These are phyloP conservation scores for Mormyrus hasselquistii DNA, from an alignment of 2,797 vertebrate species.

Conservation along the genomic window DNA sequence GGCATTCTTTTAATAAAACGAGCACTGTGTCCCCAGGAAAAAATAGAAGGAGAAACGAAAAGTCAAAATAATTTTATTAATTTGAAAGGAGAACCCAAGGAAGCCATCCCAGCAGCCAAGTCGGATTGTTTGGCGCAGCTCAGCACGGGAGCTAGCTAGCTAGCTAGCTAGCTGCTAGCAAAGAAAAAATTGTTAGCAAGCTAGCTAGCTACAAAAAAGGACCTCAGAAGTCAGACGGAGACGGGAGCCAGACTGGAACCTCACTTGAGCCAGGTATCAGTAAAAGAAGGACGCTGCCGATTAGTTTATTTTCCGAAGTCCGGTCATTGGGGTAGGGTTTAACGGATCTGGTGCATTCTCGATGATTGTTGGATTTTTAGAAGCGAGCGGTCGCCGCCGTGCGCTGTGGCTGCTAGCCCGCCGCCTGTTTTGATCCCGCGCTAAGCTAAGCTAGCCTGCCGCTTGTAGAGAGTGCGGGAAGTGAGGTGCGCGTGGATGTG, in stretches of 20 bases:
- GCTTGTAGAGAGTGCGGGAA: constrained; percentile 14
- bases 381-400: background rate
- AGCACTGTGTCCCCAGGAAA: constrained; percentile 23
- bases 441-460: background rate
- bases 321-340: background rate
- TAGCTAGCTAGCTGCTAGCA: constrained; percentile 36
- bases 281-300: constrained; percentile 16
- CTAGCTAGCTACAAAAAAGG: constrained; percentile 33
- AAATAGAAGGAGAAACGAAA: constrained; percentile 24
- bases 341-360: background rate
- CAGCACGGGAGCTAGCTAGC: constrained; percentile 55
- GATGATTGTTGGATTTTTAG: background rate
- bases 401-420: background rate
- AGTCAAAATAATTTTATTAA: constrained; percentile 7
- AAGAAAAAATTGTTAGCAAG: constrained; percentile 26
- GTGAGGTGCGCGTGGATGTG: background rate
- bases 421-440: background rate
- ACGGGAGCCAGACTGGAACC: constrained; percentile 32
- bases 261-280: constrained; percentile 35
- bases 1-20: constrained; percentile 38
- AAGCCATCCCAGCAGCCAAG: constrained; percentile 31
- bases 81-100: constrained; percentile 26
- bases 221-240: constrained; percentile 21
- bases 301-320: background rate
- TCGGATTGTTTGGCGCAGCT: constrained; percentile 44